Evolutionary conservation across 2,113 vertebrate species (phyloP), one percentile per base, ranked within the genome.

Genomic region (Spea multiplicata): DNA sequence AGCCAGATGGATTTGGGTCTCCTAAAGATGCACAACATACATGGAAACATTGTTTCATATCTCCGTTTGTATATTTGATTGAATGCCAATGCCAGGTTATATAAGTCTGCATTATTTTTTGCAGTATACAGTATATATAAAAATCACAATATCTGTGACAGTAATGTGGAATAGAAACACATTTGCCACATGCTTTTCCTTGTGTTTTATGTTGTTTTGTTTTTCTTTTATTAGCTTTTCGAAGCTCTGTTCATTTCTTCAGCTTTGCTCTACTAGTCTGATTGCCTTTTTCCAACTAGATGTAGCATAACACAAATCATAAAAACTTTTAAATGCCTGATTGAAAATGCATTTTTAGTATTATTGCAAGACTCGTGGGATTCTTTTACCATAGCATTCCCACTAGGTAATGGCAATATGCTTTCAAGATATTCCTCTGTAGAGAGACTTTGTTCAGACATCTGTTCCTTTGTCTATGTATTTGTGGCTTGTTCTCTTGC

Each of bases 381-480:
- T 79, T 62, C 50, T 55, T 73, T 73, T 16, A 72, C 14, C 44
- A 47, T 52, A 73, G 71, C 59, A 79, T 57, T 73, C 62, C 70
- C 70, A 79, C 50, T 57, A 79, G 77, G 70, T 73, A 67, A 66
- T 72, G 77, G 64, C 71, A 73, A 79, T 79, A 79, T 79, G 70
- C 70, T 79, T 79, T 79, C 70, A 79, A 73, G 77, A 66, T 79
- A 79, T 73, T 66, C 72, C 61, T 79, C 77, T 73, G 52, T 47
- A 59, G 53, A 59, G 62, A 79, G 59, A 57, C 77, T 79, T 79
- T 73, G 70, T 73, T 73, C 70, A 79, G 73, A 79, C 77, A 79
- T 79, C 77, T 79, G 77, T 79, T 79, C 77, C 65, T 72, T 79
- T 79, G 70, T 79, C 62, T 62, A 59, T 79, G 55, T 3, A 59